Conservation (phyloP, 2,797 vertebrate species). For the Varecia variegata region DNA sequence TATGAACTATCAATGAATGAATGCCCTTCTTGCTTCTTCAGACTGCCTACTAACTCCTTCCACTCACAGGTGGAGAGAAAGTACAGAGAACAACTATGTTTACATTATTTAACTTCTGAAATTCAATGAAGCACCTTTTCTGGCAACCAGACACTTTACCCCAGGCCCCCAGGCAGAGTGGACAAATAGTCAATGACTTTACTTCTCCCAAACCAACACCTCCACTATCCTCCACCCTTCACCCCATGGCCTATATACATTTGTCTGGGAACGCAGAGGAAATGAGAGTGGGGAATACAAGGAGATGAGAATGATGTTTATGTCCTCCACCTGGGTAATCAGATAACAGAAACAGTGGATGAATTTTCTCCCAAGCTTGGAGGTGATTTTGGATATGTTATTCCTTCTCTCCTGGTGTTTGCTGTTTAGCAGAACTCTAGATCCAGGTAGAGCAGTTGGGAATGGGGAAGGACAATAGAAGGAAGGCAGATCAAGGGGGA, state of each 20-base stretch:
- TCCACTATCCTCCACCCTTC: accelerated
- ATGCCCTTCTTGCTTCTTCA: neutral
- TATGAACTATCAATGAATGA: neutral
- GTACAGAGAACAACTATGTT: neutral
- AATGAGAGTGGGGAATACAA: neutral
- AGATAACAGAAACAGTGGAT: neutral
- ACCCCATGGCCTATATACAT: neutral
- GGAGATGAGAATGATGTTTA: neutral
- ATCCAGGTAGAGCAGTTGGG: neutral
- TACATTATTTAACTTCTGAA: neutral
- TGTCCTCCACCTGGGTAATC: neutral
- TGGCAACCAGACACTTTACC: neutral
- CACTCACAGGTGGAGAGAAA: neutral
- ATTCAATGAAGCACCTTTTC: neutral
- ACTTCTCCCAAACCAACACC: neutral
- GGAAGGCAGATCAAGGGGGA: neutral
- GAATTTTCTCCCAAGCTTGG: neutral
- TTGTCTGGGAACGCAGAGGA: neutral
- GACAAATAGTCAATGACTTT: neutral
- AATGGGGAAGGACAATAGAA: neutral
- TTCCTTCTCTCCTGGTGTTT: neutral
- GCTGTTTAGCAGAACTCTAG: neutral
- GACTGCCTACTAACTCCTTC: neutral
- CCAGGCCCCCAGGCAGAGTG: neutral
- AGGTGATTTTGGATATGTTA: neutral